A percentile compares a stretch with the other conserved stretches of the same genome.
Evolutionary conservation across 2,888 invertebrate species (phyloP).

Genomic region (Xestia sexstrigata): DNA sequence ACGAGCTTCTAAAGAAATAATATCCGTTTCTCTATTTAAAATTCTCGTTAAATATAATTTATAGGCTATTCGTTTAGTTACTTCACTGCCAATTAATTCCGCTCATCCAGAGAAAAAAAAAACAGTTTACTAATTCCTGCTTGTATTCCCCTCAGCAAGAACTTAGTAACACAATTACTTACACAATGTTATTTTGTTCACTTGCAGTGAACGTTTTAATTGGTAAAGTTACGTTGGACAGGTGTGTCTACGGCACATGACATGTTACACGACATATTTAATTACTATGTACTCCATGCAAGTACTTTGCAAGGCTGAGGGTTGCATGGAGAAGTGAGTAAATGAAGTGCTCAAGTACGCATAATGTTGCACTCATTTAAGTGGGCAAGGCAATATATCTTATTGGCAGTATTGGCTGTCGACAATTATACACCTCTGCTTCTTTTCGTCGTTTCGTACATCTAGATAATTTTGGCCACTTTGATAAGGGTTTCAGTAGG

Average conservation of each 20-base stretch:
- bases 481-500: not conserved
- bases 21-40: not conserved
- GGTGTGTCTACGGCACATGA: constrained; percentile 45
- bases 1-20: not conserved
- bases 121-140: constrained; percentile 6
- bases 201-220: constrained; percentile 53
- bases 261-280: constrained; percentile 44
- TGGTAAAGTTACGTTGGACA: constrained; percentile 35
- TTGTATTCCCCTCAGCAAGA: constrained; percentile 4
- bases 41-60: not conserved
- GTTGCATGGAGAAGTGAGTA: constrained; percentile 8
- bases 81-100: constrained; percentile 10
- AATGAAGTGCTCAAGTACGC: constrained; percentile 23
- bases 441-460: not conserved
- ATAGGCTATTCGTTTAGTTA: not conserved
- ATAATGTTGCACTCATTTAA: not conserved
- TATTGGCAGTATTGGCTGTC: not conserved
- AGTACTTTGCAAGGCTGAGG: constrained; percentile 41
- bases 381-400: not conserved
- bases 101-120: not conserved
- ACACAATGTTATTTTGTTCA: constrained; percentile 50
- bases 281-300: constrained; percentile 34
- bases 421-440: not conserved
- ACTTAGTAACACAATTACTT: constrained; percentile 37
- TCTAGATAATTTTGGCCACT: not conserved